These are phyloP conservation scores for Ellobium chinense DNA, from an alignment of 2,888 invertebrate species.

Conservation along the genomic window DNA sequence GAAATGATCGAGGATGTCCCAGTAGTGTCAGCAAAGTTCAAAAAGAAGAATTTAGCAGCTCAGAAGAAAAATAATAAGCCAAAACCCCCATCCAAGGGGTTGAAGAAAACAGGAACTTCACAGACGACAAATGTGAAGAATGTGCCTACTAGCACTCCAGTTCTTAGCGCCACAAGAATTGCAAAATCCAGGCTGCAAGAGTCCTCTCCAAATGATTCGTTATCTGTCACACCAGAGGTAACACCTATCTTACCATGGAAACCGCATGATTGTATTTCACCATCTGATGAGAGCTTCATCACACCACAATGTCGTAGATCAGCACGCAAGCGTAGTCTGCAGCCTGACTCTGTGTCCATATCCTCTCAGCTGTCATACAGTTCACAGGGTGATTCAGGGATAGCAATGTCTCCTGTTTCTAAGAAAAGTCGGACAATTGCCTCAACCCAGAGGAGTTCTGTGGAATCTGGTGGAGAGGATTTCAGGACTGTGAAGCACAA, in stretches of 20 bases:
- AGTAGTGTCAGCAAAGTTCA: background rate
- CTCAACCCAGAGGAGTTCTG: background rate
- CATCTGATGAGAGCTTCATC: constrained; percentile 15
- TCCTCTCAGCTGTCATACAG: background rate
- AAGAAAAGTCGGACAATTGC: background rate
- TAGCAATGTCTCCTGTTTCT: constrained; percentile 23
- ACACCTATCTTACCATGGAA: constrained; percentile 34
- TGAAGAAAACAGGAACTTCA: background rate
- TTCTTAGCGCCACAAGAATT: background rate
- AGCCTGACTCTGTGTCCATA: background rate
- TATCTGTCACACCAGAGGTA: constrained; percentile 34
- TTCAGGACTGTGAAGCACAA: background rate
- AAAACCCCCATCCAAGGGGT: background rate
- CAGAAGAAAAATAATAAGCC: background rate
- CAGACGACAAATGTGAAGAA: background rate
- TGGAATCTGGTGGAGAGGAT: background rate
- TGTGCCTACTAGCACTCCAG: constrained; percentile 24
- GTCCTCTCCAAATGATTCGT: background rate
- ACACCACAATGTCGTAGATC: constrained; percentile 28
- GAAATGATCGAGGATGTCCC: constrained; percentile 11
- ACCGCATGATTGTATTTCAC: constrained; percentile 1
- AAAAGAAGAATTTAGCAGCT: background rate
- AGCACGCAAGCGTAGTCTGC: constrained; percentile 8
- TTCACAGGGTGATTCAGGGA: constrained; percentile 36
- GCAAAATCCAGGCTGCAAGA: background rate